Base-by-base conservation (phyloP, 2,888 invertebrate genomes). In the Perithous albicinctus region DNA sequence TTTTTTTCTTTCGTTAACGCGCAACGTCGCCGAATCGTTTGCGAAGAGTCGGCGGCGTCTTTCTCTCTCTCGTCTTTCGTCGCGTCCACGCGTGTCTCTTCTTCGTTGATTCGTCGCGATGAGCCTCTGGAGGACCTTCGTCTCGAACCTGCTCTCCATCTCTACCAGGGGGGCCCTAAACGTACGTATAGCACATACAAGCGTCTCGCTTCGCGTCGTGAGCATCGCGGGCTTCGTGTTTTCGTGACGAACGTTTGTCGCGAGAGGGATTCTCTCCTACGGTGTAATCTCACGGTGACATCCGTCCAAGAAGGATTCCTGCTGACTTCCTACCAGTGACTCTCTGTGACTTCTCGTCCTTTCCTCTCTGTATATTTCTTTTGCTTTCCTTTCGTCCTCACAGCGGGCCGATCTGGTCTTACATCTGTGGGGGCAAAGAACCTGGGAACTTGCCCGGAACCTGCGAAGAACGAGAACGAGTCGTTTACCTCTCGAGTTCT, bases 21-120 rank as follows among this genome's bases (percentile, higher is more conserved):
- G 83, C 70, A 78, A 83, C 78, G 80, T 80, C 78, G 35, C 74
- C 74, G 67, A 73, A 67, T 76, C 80, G 74, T 78, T 79, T 70
- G 56, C 75, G 43, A 63, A 26, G 61, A 35, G 38, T 20, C 76
- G 72, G 67, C 77, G 73, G 23, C 8, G 20, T 15, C 59, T n/a
- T n/a, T 69, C 46, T 75, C 69, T 26, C 35, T 75, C 64, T 26
- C 26, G 26, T 46, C 67, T 51, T 63, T 67, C 54, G 70, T 26
- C 67, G 61, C 29, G 23, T 20, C 61, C 63, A 38, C 69, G 56
- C 12, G 51, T 69, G 43, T 54, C 46, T 54, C 15, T 67, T 23
- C 66, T 61, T 10, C 15, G 26, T 15, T 7, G 74, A 74, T 54
- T 64, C 51, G 38, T 63, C n/a, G 35, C 15, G 41, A 43, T n/a